Base-by-base conservation (phyloP, 2,113 vertebrate genomes). In the Tamias sibiricus region DNA sequence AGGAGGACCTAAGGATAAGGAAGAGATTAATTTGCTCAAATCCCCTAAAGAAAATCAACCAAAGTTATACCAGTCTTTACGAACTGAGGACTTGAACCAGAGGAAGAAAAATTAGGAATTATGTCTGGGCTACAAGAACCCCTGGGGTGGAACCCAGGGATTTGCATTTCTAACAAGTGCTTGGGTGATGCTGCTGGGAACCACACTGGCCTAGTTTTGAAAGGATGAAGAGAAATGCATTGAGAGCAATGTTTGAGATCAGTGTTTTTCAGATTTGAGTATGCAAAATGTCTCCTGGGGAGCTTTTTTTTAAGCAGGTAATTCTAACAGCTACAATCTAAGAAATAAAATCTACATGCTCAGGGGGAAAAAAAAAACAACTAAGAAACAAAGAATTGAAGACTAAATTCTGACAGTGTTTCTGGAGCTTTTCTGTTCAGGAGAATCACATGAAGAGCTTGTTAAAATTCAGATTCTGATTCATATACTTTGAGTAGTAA, bases 121-220 rank as follows among this genome's bases (percentile, higher is more conserved):
- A 35, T 77, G 40, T 4, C 62, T 52, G 32, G 42, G 32, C 16
- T 93, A 88, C 44, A n/a, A 85, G 72, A 79, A 93, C 16, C 28
- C 69, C 52, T 93, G 75, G 24, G 19, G 16, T 62, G 1, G 52
- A n/a, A 86, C 8, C 28, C 32, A 87, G 49, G 28, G 74, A 85
- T 84, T 26, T 90, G 64, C 32, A 87, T 84, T 82, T 92, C 40
- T 54, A 83, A 42, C 42, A 96, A 83, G 54, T 75, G 83, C n/a
- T 77, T 52, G 9, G 35, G 20, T 22, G 44, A 14, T 47, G 54
- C 5, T 69, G 32, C 17, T 35, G 52, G 37, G n/a, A 14, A 68
- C 40, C 54, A 44, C 40, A 59, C 5, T 74, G 54, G 32, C 26
- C 37, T 95, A 47, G 44, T 74, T 83, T 54, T 86, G 90, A 28